Evolutionary conservation across 1,140 invertebrate species (phyloP), one percentile per base, ranked within the genome.

Genomic region (Potamilus streckersoni): DNA sequence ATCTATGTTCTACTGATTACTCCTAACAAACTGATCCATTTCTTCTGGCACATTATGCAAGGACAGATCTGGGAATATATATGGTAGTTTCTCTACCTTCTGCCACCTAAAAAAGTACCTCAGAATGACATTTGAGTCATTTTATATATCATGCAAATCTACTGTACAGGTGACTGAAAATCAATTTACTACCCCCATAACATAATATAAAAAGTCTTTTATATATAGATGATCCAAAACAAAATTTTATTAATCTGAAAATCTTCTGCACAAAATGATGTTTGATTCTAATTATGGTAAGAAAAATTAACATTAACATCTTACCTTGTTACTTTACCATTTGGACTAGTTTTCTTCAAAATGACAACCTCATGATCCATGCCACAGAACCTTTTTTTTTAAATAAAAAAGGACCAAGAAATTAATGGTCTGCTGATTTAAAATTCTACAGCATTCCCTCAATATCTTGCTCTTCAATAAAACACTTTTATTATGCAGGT

Each of bases 331-430:
- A 82, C 69, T 61, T 80, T 77, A 63, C 80, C 79, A 62, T 74
- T 66, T 58, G 79, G 71, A 27, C 74, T 75, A 15, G 81, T 55
- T 75, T 83, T 86, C 66, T 84, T 84, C 60, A 88, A 70, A 17
- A 87, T 79, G 31, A 88, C 86, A 65, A 88, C 76, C 72, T 84
- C 84, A 77, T 78, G 82, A 55, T 84, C 83, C 57, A 84, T 67
- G 58, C 83, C 82, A 81, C 80, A 84, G 75, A 85, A 85, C 71
- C 83, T 85, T 49, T 38, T n/a, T 85, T 49, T 49, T 49, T 49
- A 6, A 49, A 31, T 31, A 49, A 49, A 49, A 49, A 49, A 11
- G 0, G 38, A 11, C 38, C 38, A 49, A 49, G 6, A 49, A 49
- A 11, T 49, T 4, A 49, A 49, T 49, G 0, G 11, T 8, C 38